Percentiles rank a stretch among this genome's conserved stretches.
Evolutionary conservation across 2,888 invertebrate genomes (phyloP).

Genomic region (Lucinisca nassula): DNA sequence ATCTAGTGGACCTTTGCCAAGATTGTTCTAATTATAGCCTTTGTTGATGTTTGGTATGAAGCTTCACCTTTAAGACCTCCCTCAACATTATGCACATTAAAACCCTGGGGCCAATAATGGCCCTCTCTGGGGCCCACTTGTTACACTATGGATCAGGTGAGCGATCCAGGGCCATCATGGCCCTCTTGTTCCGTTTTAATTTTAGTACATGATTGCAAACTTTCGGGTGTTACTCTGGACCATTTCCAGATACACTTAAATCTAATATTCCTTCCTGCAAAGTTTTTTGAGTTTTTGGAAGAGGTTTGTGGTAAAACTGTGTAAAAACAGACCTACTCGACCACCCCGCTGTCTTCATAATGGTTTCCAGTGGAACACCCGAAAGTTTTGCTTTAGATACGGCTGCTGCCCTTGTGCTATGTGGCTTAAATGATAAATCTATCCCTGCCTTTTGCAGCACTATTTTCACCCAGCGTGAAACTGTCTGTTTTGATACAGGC

Average conservation of each 20-base stretch:
- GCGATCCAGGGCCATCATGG: no score
- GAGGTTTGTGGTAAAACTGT: constrained; percentile 11
- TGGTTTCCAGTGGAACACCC: constrained; percentile 14
- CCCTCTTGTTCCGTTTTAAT: no score
- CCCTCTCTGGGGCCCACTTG: no score
- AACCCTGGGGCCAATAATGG: no score
- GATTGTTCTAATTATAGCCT: no score
- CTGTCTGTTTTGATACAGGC: constrained; percentile 7
- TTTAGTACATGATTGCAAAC: background rate
- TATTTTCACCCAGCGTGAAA: constrained; percentile 22
- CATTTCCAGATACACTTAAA: background rate
- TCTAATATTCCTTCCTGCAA: background rate
- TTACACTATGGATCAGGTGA: no score
- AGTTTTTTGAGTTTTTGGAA: background rate
- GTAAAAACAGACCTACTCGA: constrained; percentile 17
- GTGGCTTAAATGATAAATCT: background rate
- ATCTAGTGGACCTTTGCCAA: no score
- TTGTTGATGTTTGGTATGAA: no score
- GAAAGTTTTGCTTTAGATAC: constrained; percentile 20
- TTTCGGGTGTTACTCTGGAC: background rate
- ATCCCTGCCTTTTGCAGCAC: constrained; percentile 14
- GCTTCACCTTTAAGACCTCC: no score
- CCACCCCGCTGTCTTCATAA: constrained; percentile 34
- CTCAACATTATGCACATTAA: no score
- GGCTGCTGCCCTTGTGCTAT: constrained; percentile 24